These are phyloP conservation scores for Phorcus lineatus DNA, from an alignment of 2,888 invertebrate species.

Conservation along the genomic window DNA sequence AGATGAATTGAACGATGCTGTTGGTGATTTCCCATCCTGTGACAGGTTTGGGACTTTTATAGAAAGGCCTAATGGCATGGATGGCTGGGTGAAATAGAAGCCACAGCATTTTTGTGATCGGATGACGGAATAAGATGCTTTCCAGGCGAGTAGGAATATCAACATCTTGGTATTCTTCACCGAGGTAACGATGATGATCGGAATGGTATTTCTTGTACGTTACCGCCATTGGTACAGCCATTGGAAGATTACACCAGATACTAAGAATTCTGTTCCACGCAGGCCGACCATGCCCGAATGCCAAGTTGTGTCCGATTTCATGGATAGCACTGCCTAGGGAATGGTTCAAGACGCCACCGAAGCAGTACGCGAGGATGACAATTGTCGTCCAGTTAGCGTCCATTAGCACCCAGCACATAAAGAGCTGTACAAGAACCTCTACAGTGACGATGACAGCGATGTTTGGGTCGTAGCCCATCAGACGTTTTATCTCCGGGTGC, in stretches of 20 bases:
- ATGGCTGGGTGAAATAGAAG: constrained; percentile 71
- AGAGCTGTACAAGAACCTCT: constrained; percentile 64
- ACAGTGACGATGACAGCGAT: constrained; percentile 64
- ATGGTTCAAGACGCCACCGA: constrained; percentile 73
- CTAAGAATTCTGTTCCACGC: constrained; percentile 70
- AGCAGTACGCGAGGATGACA: constrained; percentile 62
- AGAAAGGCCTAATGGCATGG: constrained; percentile 72
- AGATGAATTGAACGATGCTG: constrained; percentile 59
- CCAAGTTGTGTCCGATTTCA: constrained; percentile 75
- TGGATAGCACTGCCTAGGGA: constrained; percentile 74
- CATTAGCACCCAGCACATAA: constrained; percentile 60
- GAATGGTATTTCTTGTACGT: constrained; percentile 75
- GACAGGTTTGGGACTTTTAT: constrained; percentile 72
- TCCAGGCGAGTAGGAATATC: constrained; percentile 74
- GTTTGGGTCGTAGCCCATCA: constrained; percentile 73
- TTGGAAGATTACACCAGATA: constrained; percentile 72
- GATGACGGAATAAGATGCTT: constrained; percentile 69
- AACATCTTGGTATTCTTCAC: constrained; percentile 73
- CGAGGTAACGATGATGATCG: constrained; percentile 74
- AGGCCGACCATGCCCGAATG: constrained; percentile 72
- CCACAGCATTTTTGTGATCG: constrained; percentile 73
- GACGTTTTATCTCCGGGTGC: constrained; percentile 74
- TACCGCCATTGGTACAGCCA: constrained; percentile 73
- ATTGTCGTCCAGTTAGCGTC: constrained; percentile 67
- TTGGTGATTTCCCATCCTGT: constrained; percentile 71